These are phyloP conservation scores for Lepisosteus osseus DNA, from an alignment of 2,113 vertebrate genomes.

Conservation along the genomic window DNA sequence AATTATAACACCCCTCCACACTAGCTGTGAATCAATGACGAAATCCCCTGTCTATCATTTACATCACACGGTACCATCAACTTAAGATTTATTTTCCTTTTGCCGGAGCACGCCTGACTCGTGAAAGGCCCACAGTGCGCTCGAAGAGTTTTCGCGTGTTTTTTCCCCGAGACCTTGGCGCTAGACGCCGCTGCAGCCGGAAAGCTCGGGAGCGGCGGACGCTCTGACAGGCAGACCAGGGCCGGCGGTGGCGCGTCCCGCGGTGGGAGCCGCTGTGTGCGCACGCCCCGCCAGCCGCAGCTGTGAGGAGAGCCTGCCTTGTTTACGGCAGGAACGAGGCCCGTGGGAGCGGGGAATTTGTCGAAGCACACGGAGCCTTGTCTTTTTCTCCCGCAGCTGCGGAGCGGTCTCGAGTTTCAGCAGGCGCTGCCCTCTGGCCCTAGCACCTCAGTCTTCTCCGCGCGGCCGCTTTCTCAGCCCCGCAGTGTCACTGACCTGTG, in stretches of 20 bases:
- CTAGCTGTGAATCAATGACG: too few relatives aligned
- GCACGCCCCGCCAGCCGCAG: background rate
- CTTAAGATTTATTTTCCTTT: too few relatives aligned
- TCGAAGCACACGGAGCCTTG: slow-evolving; percentile 8
- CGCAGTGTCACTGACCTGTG: background rate
- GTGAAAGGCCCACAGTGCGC: too few relatives aligned
- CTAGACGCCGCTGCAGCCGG: background rate
- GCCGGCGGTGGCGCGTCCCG: background rate
- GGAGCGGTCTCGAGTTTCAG: background rate
- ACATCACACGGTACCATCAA: too few relatives aligned
- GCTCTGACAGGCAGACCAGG: background rate
- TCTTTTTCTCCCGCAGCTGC: slow-evolving; percentile 1
- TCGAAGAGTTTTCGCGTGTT: too few relatives aligned
- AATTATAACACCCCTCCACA: too few relatives aligned
- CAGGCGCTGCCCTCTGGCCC: background rate
- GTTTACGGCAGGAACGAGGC: background rate
- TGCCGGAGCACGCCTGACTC: too few relatives aligned
- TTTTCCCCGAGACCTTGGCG: too few relatives aligned
- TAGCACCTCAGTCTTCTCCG: background rate
- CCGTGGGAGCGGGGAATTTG: background rate
- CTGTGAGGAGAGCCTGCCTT: background rate
- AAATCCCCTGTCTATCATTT: too few relatives aligned
- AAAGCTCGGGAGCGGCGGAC: background rate
- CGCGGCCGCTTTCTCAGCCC: background rate
- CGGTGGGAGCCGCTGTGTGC: background rate